Percentiles rank a stretch among this genome's conserved stretches.
These are phyloP conservation scores for Uromys caudimaculatus DNA, from an alignment of 2,797 vertebrate species.

Conservation along the genomic window DNA sequence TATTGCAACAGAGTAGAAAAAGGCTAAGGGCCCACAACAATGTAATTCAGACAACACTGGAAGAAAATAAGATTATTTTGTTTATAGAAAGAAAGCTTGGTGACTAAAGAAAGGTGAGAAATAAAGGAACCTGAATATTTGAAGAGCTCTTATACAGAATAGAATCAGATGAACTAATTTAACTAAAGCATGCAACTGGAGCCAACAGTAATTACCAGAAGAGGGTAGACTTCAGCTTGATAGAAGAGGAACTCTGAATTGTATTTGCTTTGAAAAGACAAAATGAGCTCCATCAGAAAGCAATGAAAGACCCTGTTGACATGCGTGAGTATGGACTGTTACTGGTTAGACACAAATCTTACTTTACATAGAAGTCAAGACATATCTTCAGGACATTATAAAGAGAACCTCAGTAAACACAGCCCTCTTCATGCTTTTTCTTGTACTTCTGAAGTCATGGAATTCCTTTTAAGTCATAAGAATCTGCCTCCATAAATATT, in stretches of 20 bases:
- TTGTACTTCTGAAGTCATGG: neutral
- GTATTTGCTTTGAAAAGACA: slow-evolving; percentile 28
- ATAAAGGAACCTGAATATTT: neutral
- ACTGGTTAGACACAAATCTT: neutral
- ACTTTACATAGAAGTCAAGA: neutral
- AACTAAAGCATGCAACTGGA: neutral
- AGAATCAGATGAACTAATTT: slow-evolving; percentile 20
- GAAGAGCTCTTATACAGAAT: slow-evolving; percentile 22
- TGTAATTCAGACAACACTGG: neutral
- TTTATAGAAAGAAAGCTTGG: neutral
- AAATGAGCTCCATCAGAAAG: neutral
- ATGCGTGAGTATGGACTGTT: neutral
- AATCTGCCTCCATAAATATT: slow-evolving; percentile 27
- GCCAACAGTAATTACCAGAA: neutral
- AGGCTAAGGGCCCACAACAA: slow-evolving; percentile 14
- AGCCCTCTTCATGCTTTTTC: neutral
- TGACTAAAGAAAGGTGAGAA: neutral
- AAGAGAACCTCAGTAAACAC: neutral
- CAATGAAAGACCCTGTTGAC: neutral
- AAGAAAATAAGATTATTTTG: slow-evolving; percentile 17
- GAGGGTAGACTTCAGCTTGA: neutral
- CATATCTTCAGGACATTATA: neutral
- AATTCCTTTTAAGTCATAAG: neutral
- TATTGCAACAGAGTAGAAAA: slow-evolving; percentile 13
- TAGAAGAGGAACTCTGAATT: neutral